phyloP scores from a whole-genome alignment of 2,888 invertebrate genomes.

The Allophyes oxyacanthae region DNA sequence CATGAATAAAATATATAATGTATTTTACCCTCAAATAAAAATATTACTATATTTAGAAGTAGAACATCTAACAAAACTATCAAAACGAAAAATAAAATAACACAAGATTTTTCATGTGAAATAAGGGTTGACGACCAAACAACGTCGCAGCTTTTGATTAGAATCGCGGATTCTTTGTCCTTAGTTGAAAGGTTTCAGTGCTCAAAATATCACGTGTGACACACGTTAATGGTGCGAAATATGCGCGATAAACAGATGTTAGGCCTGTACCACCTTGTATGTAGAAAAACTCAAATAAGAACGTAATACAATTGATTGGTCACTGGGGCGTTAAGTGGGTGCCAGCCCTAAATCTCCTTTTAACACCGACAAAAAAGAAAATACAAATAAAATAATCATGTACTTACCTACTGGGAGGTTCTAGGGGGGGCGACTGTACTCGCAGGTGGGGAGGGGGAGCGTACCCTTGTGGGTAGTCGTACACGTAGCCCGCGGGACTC shows the following conservation, averaged over 20 bases:
- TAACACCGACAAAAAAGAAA: slow-evolving; percentile 18
- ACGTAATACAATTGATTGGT: too few relatives aligned
- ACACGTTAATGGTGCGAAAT: too few relatives aligned
- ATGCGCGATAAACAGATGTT: too few relatives aligned
- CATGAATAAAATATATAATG: too few relatives aligned
- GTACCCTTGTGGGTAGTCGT: slow-evolving; percentile 85
- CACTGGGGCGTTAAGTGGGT: slow-evolving; percentile 2
- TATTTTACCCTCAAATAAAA: slow-evolving; percentile 14
- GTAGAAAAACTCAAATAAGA: too few relatives aligned
- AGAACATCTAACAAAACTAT: slow-evolving; percentile 24
- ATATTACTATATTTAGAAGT: too few relatives aligned
- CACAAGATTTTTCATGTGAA: slow-evolving; percentile 27
- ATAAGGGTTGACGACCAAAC: slow-evolving; percentile 8
- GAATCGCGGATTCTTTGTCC: too few relatives aligned
- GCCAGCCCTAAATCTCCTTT: slow-evolving; percentile 29
- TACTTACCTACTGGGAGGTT: slow-evolving; percentile 74
- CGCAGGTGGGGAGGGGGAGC: slow-evolving; percentile 81
- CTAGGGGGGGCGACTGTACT: slow-evolving; percentile 81
- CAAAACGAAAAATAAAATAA: slow-evolving; percentile 27
- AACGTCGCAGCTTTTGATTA: too few relatives aligned
- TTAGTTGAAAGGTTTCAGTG: too few relatives aligned
- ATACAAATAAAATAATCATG: slow-evolving; percentile 39
- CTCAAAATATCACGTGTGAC: too few relatives aligned
- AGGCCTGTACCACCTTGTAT: too few relatives aligned
- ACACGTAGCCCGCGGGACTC: slow-evolving; percentile 82